These are phyloP conservation scores for Lumbricus terrestris DNA, from an alignment of 2,888 invertebrate genomes.

Conservation along the genomic window DNA sequence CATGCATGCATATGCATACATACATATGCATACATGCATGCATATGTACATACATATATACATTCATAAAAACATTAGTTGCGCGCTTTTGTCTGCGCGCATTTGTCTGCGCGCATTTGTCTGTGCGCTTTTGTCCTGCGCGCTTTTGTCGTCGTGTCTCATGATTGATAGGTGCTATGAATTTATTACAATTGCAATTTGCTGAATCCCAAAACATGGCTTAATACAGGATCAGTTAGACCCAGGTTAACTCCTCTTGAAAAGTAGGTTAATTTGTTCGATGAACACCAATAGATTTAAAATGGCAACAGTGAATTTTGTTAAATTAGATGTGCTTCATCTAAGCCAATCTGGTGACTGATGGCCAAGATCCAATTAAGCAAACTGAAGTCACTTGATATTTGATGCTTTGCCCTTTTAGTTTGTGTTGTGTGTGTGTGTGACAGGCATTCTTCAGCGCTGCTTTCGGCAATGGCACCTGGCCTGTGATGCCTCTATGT, in stretches of 20 bases:
- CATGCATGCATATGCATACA: too few relatives aligned
- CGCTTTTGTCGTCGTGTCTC: too few relatives aligned
- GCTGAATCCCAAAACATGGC: background rate
- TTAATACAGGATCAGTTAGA: background rate
- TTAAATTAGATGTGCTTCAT: background rate
- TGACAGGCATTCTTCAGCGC: conserved; percentile 5
- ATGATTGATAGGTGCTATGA: background rate
- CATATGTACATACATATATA: too few relatives aligned
- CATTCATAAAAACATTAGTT: too few relatives aligned
- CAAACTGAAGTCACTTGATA: background rate
- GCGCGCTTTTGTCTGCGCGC: too few relatives aligned
- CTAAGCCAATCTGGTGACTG: background rate
- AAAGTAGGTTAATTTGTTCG: background rate
- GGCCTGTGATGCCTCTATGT: background rate
- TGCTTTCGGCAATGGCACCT: background rate
- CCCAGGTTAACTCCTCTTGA: background rate
- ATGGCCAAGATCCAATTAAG: background rate
- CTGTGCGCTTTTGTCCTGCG: too few relatives aligned
- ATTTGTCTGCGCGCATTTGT: too few relatives aligned
- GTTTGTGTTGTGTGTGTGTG: background rate
- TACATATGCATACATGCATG: too few relatives aligned
- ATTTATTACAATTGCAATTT: conserved; percentile 3
- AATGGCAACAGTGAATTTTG: background rate
- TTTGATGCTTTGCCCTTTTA: background rate
- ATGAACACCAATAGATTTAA: background rate